Evolutionary conservation across 2,113 vertebrate species (phyloP).

Genomic region (Prochilodus magdalenae): DNA sequence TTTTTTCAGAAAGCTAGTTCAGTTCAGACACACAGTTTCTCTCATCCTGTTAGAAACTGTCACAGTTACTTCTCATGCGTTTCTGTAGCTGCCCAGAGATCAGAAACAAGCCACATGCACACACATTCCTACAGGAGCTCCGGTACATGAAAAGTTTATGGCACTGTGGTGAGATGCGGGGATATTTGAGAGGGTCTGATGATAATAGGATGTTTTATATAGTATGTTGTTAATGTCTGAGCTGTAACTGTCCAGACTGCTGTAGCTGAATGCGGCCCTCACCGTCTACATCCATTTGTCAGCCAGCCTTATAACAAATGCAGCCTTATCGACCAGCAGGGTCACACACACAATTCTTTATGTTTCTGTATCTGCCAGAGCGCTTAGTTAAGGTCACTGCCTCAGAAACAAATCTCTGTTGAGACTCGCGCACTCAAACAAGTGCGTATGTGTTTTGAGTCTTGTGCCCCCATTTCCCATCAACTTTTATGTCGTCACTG

Average conservation of each 20-base stretch:
- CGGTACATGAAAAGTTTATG: background rate
- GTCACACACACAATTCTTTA: background rate
- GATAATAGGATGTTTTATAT: background rate
- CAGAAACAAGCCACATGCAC: too few relatives aligned
- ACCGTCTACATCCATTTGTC: background rate
- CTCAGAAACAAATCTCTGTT: background rate
- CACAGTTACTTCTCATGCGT: too few relatives aligned
- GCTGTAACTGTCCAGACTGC: background rate
- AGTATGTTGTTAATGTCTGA: background rate
- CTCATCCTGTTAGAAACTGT: too few relatives aligned
- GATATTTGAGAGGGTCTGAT: background rate
- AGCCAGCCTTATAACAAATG: background rate
- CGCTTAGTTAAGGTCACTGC: background rate
- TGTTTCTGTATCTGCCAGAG: background rate
- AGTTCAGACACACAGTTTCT: too few relatives aligned
- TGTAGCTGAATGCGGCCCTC: background rate
- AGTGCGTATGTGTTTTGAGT: too few relatives aligned
- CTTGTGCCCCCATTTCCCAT: too few relatives aligned
- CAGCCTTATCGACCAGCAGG: background rate
- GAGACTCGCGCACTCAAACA: background rate
- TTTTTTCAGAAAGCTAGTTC: too few relatives aligned
- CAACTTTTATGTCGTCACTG: too few relatives aligned
- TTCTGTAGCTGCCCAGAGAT: too few relatives aligned
- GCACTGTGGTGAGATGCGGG: background rate
- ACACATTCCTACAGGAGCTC: background rate